Evolutionary conservation across 2,888 invertebrate species (phyloP).

Genomic region (Tipula unca): DNA sequence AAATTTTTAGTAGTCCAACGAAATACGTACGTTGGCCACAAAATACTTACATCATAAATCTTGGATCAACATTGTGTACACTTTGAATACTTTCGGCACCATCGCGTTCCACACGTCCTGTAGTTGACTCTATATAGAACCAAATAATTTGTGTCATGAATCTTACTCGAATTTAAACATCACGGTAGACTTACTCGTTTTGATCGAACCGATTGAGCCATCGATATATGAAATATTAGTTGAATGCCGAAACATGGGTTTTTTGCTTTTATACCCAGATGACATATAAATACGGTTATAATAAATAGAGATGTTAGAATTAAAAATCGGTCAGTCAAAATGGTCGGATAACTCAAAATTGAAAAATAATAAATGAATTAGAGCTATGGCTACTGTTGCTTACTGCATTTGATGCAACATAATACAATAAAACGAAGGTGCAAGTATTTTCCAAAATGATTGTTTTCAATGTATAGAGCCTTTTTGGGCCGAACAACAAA

Average conservation of each 20-base stretch:
- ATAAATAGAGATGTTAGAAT: neutral
- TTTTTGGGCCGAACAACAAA: too few relatives aligned
- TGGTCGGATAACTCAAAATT: neutral
- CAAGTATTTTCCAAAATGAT: too few relatives aligned
- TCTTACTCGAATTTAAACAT: neutral
- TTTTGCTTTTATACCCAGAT: neutral
- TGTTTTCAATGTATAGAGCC: too few relatives aligned
- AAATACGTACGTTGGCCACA: neutral
- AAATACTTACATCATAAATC: neutral
- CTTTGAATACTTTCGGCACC: neutral
- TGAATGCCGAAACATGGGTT: neutral
- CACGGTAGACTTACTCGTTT: neutral
- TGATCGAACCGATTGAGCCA: neutral
- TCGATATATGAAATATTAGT: neutral
- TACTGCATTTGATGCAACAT: neutral
- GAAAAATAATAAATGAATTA: neutral
- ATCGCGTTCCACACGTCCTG: neutral
- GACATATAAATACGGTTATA: neutral
- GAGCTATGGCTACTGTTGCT: neutral
- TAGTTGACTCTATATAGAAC: neutral
- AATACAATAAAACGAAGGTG: neutral
- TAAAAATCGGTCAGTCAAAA: neutral
- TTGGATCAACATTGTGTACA: neutral
- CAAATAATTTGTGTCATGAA: neutral
- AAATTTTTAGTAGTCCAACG: neutral